Evolutionary conservation across 2,888 invertebrate species (phyloP).

Genomic region (Cephus nigrinus): DNA sequence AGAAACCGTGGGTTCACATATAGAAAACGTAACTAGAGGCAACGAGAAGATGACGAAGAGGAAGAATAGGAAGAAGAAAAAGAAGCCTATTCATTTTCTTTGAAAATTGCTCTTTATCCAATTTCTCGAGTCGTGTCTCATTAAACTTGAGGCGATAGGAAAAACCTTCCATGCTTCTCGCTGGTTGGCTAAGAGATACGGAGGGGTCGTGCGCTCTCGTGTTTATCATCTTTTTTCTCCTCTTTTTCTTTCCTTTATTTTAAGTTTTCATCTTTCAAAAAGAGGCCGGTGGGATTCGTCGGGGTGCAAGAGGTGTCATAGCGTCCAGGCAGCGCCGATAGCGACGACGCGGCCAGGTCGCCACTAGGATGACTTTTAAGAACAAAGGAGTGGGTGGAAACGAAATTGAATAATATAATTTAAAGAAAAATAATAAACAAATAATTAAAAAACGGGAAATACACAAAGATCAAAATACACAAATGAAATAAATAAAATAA

Average conservation of each 20-base stretch:
- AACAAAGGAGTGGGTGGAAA: slow-evolving; percentile 6
- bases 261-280: neutral
- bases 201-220: neutral
- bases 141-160: slow-evolving; percentile 55
- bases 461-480: slow-evolving; percentile 13
- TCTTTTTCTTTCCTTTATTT: neutral
- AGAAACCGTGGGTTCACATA: neutral
- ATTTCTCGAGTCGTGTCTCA: slow-evolving; percentile 63
- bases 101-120: slow-evolving; percentile 64
- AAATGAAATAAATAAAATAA: slow-evolving; percentile 16
- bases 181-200: neutral
- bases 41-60: slow-evolving; percentile 13
- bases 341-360: slow-evolving; percentile 11
- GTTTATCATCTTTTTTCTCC: neutral
- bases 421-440: slow-evolving; percentile 15
- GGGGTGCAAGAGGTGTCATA: neutral
- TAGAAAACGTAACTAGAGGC: slow-evolving; percentile 17
- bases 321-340: slow-evolving; percentile 12
- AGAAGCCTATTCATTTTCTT: slow-evolving; percentile 54
- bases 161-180: slow-evolving; percentile 44
- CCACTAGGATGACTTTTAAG: slow-evolving; percentile 10
- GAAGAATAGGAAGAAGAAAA: neutral
- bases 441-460: slow-evolving; percentile 7
- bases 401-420: slow-evolving; percentile 29
- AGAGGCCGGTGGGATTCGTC: neutral